Base-by-base conservation (phyloP, 2,888 invertebrate species). In the Caenorhabditis angaria region DNA sequence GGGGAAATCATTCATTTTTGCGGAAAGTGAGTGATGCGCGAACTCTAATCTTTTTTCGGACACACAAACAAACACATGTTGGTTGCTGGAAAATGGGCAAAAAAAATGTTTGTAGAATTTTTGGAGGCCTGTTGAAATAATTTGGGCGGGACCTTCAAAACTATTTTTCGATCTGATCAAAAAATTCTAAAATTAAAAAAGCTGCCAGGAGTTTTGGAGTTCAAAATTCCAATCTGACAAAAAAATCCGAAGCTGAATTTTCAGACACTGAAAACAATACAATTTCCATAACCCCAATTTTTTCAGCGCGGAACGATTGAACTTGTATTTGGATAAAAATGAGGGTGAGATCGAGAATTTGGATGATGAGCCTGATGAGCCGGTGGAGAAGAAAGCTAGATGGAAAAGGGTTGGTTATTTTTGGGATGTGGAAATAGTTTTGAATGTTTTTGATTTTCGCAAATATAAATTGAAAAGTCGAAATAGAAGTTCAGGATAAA, bases 241-340 rank as follows among this genome's bases (percentile, higher is more conserved):
- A n/a, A n/a, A n/a, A n/a, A n/a, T n/a, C n/a, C n/a, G n/a, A n/a
- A n/a, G n/a, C n/a, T n/a, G n/a, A n/a, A n/a, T n/a, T n/a, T n/a
- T n/a, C n/a, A n/a, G n/a, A n/a, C n/a, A n/a, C n/a, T n/a, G n/a
- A n/a, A n/a, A n/a, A n/a, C n/a, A n/a, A n/a, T 32, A 8, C 32
- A 32, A 32, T 32, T 32, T 32, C 12, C 32, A 32, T 32, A 8
- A 8, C 12, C 12, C 32, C 5, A 4, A 14, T 27, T 29, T 55
- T 64, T 85, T 85, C 78, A 87, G 87, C 69, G 87, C 87, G 59
- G 87, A 87, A 70, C 84, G 87, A 41, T 82, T 87, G 61, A 87
- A 87, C 70, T 76, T 86, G 70, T 87, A 84, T 74, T 77, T 85
- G 75, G 83, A 85, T 59, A 77, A 83, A 53, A 68, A 80, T 64